Evolutionary conservation across 2,888 invertebrate genomes (phyloP), one percentile per base, ranked within the genome.

Genomic region (Drosophila atripex): DNA sequence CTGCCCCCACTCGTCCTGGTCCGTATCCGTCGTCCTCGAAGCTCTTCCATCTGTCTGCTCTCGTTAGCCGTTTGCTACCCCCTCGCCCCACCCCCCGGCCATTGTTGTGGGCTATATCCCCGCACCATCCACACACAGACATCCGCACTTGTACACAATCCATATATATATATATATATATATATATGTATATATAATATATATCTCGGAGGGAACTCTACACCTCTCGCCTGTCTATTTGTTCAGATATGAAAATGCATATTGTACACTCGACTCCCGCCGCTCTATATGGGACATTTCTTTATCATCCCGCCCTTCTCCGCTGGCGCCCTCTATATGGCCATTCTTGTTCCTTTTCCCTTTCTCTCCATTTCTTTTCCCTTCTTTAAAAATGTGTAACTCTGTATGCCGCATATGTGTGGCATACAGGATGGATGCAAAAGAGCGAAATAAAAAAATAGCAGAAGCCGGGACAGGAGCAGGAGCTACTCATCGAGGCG

Each of bases 241-340:
- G 55, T 68, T 75, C 55, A 61, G 75, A 64, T 73, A 86, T 77
- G 79, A 84, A 78, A 86, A 82, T 82, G 80, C 85, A 86, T 82
- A 80, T 84, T 84, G 85, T 80, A 86, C 85, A 77, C 87, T 76
- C 80, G 76, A 71, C 80, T 83, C 80, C 68, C 83, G 68, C 61
- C 77, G 71, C 79, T 58, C 43, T 52, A 58, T 58, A 63, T 79
- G 77, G 70, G 64, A 76, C 78, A 74, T 70, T 69, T 70, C 47
- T 52, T 58, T 69, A 69, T 66, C 66, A 45, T 68, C 23, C 18
- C 30, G 38, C 21, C 12, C 60, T 23, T 47, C 21, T 23, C 21
- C 21, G 21, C 21, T 23, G 21, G 21, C 21, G 18, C 16, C 43
- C 16, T 55, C 32, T 25, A 25, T n/a, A 23, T 21, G n/a, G 18